These are phyloP conservation scores for Morpho helenor DNA, from an alignment of 2,888 invertebrate species.

Conservation along the genomic window DNA sequence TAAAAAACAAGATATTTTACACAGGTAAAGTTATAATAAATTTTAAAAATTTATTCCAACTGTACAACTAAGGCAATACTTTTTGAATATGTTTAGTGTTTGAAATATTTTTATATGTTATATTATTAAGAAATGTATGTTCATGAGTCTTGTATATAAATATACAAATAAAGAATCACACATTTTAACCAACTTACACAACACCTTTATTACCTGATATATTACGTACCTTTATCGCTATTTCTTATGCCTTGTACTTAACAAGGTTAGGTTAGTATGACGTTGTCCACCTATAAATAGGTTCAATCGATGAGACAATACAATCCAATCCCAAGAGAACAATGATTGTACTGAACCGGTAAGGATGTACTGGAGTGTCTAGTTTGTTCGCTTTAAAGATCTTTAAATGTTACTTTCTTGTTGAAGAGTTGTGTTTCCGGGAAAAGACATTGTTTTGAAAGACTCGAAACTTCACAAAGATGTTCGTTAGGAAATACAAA, in stretches of 20 bases:
- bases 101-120: no score
- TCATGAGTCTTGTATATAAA: no score
- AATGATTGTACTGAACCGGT: slow-evolving; percentile 44
- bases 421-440: background rate
- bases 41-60: no score
- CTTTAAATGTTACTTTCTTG: slow-evolving; percentile 11
- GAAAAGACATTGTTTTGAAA: slow-evolving; percentile 2
- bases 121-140: no score
- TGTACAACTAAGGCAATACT: no score
- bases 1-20: no score
- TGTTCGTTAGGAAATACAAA: background rate
- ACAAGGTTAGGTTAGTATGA: slow-evolving; percentile 32
- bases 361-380: slow-evolving; percentile 16
- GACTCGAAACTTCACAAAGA: background rate
- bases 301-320: slow-evolving; percentile 70
- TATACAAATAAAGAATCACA: no score
- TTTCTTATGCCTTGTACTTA: slow-evolving; percentile 25
- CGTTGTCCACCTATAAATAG: slow-evolving; percentile 65
- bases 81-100: no score
- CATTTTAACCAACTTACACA: no score
- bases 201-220: no score
- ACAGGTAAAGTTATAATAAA: no score
- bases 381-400: slow-evolving; percentile 8
- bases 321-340: slow-evolving; percentile 60
- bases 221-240: background rate